phyloP scores from a whole-genome alignment of 2,113 vertebrate genomes.

The Scatophagus argus region DNA sequence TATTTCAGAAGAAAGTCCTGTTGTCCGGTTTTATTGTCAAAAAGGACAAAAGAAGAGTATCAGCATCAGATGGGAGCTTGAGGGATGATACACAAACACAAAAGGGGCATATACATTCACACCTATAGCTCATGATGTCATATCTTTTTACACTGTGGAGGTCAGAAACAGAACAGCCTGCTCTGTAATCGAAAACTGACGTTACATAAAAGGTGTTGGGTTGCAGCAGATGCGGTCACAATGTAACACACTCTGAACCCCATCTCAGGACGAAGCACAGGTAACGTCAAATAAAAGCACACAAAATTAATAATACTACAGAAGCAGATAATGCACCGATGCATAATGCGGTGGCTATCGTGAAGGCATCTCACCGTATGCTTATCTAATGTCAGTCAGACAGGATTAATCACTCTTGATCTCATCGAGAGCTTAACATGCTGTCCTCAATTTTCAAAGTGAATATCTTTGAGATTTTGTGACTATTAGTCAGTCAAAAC shows the following conservation, averaged over 20 bases:
- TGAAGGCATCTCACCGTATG: neutral
- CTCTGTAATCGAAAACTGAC: slow-evolving; percentile 2
- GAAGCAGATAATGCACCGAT: no score
- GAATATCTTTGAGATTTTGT: neutral
- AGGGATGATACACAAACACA: neutral
- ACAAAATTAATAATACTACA: no score
- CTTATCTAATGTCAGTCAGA: neutral
- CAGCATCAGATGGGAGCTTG: neutral
- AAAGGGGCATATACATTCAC: neutral
- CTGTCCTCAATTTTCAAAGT: neutral
- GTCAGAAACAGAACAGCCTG: neutral
- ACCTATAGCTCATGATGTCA: neutral
- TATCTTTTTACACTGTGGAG: neutral
- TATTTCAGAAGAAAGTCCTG: neutral
- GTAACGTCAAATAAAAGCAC: no score
- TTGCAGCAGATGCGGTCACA: neutral
- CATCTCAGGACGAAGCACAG: neutral
- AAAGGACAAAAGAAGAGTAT: neutral
- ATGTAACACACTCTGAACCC: neutral
- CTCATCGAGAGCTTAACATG: neutral
- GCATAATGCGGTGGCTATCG: neutral
- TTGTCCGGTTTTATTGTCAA: neutral
- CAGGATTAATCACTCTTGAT: neutral
- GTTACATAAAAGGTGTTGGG: neutral
- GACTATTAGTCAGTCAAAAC: neutral